Base-by-base conservation (phyloP, 2,113 vertebrate genomes). In the Fregata magnificens region DNA sequence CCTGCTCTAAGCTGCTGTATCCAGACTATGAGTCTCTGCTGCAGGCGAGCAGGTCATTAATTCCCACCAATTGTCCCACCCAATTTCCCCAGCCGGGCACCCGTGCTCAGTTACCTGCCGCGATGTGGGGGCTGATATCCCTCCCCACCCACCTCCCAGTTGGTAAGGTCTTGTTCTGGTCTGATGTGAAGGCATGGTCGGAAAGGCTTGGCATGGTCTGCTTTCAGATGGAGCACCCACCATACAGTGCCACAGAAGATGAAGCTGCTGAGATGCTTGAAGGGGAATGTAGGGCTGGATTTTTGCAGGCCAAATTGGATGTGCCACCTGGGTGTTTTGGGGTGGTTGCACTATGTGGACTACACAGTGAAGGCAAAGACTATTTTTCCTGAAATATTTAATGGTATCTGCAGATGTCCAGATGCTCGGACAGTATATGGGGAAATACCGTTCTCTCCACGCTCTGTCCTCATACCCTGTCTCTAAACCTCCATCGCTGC, bases 71-170 rank as follows among this genome's bases (percentile, higher is more conserved):
- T 86, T 87, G 82, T 13, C n/a, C 8, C 40, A 11, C 21, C 22
- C 34, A 22, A 9, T 55, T 82, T 65, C 26, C 7, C 20, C 67
- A 31, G 45, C 3, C 31, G 13, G 52, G 71, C 3, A 1, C 11
- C 18, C 0, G 8, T 16, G 21, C 50, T 15, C 4, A 1, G 34
- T 66, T 61, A 73, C 20, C 38, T 59, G 58, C 44, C 1, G 0
- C 2, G 5, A n/a, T 11, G 10, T 4, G 2, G 36, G 7, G 19
- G 42, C 47, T 38, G 52, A 1, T 50, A 16, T 7, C 26, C 13
- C 13, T 74, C 24, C 42, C 13, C 8, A 40, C 12, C 9, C 28
- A 34, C 11, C 24, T 52, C 45, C 13, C 29, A 3, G 36, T 9
- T 28, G 22, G 2, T 6, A n/a, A 11, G 25, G 5, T 5, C 29